Percentiles rank a stretch among this genome's conserved stretches.
Conservation (phyloP, 1,140 invertebrate species). For the Caerostris darwini region DNA sequence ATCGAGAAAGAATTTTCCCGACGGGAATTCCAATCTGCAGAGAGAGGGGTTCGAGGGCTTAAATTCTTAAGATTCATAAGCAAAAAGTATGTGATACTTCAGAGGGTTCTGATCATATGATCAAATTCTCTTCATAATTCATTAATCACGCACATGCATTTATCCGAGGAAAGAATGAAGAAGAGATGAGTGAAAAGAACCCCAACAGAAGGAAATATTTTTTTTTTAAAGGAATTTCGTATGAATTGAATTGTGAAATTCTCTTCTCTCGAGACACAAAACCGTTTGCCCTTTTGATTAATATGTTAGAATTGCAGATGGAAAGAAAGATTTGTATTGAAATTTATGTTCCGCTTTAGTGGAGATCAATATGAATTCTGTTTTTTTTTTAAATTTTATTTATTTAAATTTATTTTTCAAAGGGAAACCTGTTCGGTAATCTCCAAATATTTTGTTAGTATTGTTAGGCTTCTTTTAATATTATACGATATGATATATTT, state of each 20-base stretch:
- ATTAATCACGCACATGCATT: conserved; percentile 10
- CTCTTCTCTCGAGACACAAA: background rate
- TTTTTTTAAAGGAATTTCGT: background rate
- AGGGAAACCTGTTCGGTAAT: no score
- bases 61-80: conserved; percentile 43
- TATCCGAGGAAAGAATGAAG: background rate
- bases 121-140: conserved; percentile 21
- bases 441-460: no score
- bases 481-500: no score
- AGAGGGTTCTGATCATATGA: background rate
- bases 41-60: background rate
- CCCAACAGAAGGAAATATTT: background rate
- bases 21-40: background rate
- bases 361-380: no score
- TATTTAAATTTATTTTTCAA: no score
- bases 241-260: background rate
- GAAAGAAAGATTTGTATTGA: no score
- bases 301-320: background rate
- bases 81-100: conserved; percentile 18
- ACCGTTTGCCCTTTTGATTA: background rate
- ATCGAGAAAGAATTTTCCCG: conserved; percentile 6
- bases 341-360: no score
- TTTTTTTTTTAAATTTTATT: no score
- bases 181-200: background rate
- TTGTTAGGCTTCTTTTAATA: no score